phyloP scores from a whole-genome alignment of 2,797 vertebrate genomes.

The Parotocinclus haroldoi region DNA sequence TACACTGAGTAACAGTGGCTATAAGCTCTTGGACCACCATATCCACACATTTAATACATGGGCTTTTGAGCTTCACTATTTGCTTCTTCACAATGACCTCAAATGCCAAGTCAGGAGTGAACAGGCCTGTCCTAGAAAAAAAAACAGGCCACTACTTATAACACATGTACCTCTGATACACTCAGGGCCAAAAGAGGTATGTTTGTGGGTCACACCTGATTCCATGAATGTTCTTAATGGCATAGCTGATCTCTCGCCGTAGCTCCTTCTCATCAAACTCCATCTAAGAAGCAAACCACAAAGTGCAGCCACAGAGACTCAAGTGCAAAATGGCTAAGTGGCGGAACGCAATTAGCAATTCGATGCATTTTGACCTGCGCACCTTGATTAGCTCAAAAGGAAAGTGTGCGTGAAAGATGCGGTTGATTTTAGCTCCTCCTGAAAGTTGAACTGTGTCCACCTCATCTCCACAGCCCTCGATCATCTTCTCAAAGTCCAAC shows the following conservation, averaged over 20 bases:
- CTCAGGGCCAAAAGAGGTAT: not conserved
- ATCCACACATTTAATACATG: conserved; percentile 86
- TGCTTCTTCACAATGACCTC: conserved; percentile 93
- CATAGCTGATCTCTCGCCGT: conserved; percentile 86
- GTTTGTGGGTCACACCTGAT: conserved; percentile 78
- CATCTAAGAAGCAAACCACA: conserved; percentile 66
- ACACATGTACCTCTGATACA: conserved; percentile 8
- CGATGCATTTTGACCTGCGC: not conserved
- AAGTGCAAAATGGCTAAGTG: too few species aligned
- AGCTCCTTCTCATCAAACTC: conserved; percentile 86
- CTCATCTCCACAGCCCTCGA: conserved; percentile 87
- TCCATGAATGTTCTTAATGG: conserved; percentile 93
- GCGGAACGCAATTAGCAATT: not conserved
- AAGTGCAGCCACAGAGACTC: not conserved
- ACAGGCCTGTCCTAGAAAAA: conserved; percentile 73
- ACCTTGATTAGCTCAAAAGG: conserved; percentile 77
- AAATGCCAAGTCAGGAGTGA: conserved; percentile 92
- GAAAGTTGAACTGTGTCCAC: conserved; percentile 86
- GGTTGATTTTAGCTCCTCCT: conserved; percentile 91
- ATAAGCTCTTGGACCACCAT: conserved; percentile 87
- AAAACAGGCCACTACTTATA: conserved; percentile 6
- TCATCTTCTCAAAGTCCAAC: conserved; percentile 87
- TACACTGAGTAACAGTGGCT: conserved; percentile 84
- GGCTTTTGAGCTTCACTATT: conserved; percentile 81
- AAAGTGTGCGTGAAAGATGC: conserved; percentile 89